phyloP scores from a whole-genome alignment of 2,797 vertebrate species.

The Anguilla marmorata region DNA sequence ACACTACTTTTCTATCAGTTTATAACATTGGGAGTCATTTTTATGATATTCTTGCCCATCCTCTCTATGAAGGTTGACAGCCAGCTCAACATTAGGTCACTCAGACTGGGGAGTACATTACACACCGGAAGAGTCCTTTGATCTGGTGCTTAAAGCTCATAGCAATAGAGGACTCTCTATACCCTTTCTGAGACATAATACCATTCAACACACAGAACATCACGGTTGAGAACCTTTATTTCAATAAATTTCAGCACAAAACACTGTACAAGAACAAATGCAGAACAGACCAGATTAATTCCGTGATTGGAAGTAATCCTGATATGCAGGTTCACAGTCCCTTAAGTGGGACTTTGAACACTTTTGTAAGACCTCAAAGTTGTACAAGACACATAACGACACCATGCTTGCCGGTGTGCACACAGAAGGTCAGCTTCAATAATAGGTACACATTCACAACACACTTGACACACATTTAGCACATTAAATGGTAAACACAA shows the following conservation, averaged over 20 bases:
- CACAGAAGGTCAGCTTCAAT: not conserved
- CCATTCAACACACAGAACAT: not conserved
- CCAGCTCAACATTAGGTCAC: not conserved
- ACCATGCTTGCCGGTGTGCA: not conserved
- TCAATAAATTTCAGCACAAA: slow-evolving; percentile 11
- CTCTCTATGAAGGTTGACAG: not conserved
- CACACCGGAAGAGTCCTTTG: not conserved
- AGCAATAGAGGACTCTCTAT: not conserved
- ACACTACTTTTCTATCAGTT: not conserved
- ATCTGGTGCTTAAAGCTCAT: not conserved
- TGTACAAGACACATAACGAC: not conserved
- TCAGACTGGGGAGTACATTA: not conserved
- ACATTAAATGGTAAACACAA: slow-evolving; percentile 13
- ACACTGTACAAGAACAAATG: not conserved
- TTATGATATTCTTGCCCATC: not conserved
- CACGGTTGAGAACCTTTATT: not conserved
- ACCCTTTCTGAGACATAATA: not conserved
- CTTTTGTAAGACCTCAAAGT: not conserved
- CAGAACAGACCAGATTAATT: not conserved
- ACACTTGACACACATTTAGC: not conserved
- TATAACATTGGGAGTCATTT: no score
- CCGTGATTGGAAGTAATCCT: not conserved
- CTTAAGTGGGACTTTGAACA: not conserved
- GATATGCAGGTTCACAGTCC: not conserved
- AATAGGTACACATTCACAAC: slow-evolving; percentile 3